These are phyloP conservation scores for Drosophila kikkawai DNA, from an alignment of 1,140 invertebrate genomes.

Conservation along the genomic window DNA sequence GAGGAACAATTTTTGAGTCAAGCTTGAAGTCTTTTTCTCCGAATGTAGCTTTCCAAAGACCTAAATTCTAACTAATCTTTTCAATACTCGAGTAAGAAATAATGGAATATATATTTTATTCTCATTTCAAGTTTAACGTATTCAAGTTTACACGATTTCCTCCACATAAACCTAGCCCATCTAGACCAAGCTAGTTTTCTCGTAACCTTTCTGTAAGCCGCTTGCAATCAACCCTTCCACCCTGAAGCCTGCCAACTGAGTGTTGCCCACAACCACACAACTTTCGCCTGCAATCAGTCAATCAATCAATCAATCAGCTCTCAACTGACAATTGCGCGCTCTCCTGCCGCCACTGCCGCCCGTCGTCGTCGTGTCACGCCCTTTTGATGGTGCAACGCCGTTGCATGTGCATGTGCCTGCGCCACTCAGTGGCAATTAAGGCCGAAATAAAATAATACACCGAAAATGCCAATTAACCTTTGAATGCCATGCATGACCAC, in stretches of 20 bases:
- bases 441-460: conserved; percentile 62
- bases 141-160: not conserved
- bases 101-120: not conserved
- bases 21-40: no score
- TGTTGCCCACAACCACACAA: conserved; percentile 39
- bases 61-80: not conserved
- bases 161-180: not conserved
- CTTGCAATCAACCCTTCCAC: not conserved
- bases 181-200: conserved; percentile 22
- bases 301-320: conserved; percentile 71
- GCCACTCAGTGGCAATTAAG: conserved; percentile 77
- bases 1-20: not conserved
- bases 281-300: conserved; percentile 58
- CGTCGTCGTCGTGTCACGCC: conserved; percentile 16
- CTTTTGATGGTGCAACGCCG: conserved; percentile 44
- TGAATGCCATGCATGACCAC: conserved; percentile 80
- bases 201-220: conserved; percentile 1
- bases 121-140: not conserved
- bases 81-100: not conserved
- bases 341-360: conserved; percentile 11
- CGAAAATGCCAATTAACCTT: conserved; percentile 82
- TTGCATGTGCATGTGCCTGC: conserved; percentile 49
- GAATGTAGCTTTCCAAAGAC: not conserved
- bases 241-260: conserved; percentile 14
- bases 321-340: conserved; percentile 42